Base-by-base conservation (phyloP, 2,797 vertebrate genomes). In the Cacajao melanocephalus region DNA sequence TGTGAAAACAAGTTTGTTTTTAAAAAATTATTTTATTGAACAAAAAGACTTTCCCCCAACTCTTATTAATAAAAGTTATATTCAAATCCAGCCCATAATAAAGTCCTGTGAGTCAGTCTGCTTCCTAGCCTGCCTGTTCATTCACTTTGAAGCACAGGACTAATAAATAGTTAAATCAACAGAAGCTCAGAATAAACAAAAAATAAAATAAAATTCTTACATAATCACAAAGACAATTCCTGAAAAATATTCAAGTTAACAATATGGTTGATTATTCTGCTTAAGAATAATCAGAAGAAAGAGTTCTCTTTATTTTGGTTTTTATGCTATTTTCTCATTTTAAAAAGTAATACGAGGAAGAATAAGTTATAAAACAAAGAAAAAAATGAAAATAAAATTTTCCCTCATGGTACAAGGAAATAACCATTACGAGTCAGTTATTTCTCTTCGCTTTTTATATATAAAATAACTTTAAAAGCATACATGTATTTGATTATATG, bases 361-460 rank as follows among this genome's bases (percentile, higher is more conserved):
- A 91, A 96, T 85, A 94, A 17, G 2, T 11, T 93, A 20, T 39
- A 92, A 96, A 90, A 81, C 52, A 92, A 96, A 85, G 39, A 93
- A 70, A 95, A 88, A 83, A 57, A 48, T 79, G 28, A 46, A 97
- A 90, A 96, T 57, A 85, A 82, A 85, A 80, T 48, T 33, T 94
- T 96, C 55, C 19, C 14, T 58, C 14, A 44, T 7, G 61, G 28
- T 82, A 48, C 36, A 76, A 94, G 80, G 26, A 81, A 88, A 90
- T 58, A 94, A 57, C 19, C 87, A 79, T 50, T 57, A 81, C 10
- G 13, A 87, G 14, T 41, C 5, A 9, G 1, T 55, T 96, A 17
- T 67, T 73, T 24, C 30, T 87, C 93, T 86, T 46, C 79, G 7
- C 26, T n/a, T 88, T 92, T 91, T 55, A 76, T 44, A 52, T 58